Conservation (phyloP, 2,113 vertebrate species). For the Chloropsis cyanopogon region DNA sequence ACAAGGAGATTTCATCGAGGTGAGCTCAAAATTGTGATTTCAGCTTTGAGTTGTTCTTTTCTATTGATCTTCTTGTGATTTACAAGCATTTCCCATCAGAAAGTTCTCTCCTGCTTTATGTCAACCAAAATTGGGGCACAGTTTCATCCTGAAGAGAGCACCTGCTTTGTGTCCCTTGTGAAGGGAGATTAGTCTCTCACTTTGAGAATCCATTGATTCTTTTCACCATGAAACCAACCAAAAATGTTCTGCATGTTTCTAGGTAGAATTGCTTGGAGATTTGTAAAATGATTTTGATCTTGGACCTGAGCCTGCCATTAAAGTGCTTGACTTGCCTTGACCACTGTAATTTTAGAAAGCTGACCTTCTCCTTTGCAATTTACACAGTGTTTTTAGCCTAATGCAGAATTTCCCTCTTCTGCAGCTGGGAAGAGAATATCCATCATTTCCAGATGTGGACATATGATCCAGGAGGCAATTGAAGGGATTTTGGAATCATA, state of each 20-base stretch:
- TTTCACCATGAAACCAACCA: neutral
- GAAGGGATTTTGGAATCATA: constrained; percentile 35
- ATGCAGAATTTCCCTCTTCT: constrained; percentile 42
- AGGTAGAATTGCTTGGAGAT: neutral
- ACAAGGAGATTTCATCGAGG: neutral
- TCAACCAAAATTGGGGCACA: neutral
- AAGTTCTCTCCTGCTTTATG: constrained; percentile 20
- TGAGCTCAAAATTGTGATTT: neutral
- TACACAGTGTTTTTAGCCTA: constrained; percentile 1
- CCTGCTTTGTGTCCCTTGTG: constrained; percentile 32
- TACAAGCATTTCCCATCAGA: neutral
- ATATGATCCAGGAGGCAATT: constrained; percentile 35
- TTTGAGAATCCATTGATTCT: neutral
- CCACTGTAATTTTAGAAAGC: constrained; percentile 33
- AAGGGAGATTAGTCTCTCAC: constrained; percentile 8
- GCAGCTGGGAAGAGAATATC: constrained; percentile 13
- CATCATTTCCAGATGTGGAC: constrained; percentile 52
- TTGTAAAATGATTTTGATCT: constrained; percentile 29
- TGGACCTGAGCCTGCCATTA: constrained; percentile 24
- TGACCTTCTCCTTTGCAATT: constrained; percentile 3
- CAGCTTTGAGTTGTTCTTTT: neutral
- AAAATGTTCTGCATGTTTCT: neutral
- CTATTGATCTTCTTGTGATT: constrained; percentile 27
- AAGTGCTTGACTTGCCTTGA: constrained; percentile 21
- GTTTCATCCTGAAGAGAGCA: neutral